Evolutionary conservation across 2,113 vertebrate species (phyloP).

Genomic region (Arvicanthis niloticus): DNA sequence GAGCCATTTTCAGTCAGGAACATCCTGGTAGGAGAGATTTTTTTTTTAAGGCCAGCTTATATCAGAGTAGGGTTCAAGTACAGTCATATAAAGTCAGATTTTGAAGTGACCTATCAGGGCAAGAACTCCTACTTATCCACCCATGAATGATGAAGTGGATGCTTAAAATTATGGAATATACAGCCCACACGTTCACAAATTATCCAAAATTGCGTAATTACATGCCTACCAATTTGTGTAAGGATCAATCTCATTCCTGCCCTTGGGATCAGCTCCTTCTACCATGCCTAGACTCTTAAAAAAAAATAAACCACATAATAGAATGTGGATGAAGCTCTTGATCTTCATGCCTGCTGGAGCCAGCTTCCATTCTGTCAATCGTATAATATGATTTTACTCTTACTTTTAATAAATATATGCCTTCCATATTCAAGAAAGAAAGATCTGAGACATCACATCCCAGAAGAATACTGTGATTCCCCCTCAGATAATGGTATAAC

Average conservation of each 20-base stretch:
- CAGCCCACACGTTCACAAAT: neutral
- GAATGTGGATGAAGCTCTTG: neutral
- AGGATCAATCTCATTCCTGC: neutral
- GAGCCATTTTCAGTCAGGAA: neutral
- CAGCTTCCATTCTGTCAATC: neutral
- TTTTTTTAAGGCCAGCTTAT: neutral
- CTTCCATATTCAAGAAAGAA: neutral
- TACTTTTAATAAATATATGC: neutral
- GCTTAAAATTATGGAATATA: neutral
- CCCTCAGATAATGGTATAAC: neutral
- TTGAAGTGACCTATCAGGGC: neutral
- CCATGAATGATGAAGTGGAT: neutral
- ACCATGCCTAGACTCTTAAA: neutral
- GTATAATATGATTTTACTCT: neutral
- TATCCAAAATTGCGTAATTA: neutral
- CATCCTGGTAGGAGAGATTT: neutral
- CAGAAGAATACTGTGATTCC: neutral
- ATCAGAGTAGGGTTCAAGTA: neutral
- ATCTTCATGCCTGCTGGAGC: neutral
- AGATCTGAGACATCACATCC: neutral
- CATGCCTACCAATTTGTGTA: neutral
- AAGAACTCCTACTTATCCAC: neutral
- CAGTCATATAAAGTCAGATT: neutral
- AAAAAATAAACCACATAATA: neutral
- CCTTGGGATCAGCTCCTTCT: neutral